phyloP scores from a whole-genome alignment of 2,113 vertebrate genomes.

The Sminthopsis crassicaudata region DNA sequence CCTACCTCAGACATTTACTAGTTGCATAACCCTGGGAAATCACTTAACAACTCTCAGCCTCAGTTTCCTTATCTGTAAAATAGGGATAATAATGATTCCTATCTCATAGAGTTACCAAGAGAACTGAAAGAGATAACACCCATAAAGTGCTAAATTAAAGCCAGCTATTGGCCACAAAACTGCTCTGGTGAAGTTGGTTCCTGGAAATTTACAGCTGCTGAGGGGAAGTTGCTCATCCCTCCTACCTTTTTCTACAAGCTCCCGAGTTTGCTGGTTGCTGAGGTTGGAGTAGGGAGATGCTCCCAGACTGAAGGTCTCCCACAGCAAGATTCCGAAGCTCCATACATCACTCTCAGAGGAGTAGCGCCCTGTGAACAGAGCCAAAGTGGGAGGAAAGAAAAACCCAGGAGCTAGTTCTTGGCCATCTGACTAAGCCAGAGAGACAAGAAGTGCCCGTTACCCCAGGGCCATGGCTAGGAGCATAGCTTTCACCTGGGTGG shows the following conservation, averaged over 20 bases:
- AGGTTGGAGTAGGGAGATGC: constrained; percentile 91
- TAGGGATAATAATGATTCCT: not conserved
- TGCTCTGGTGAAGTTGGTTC: not conserved
- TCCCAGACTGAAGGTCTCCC: constrained; percentile 96
- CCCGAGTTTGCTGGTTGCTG: constrained; percentile 94
- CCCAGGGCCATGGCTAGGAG: not conserved
- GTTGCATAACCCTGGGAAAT: not conserved
- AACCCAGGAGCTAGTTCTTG: not conserved
- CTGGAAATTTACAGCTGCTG: fast-evolving
- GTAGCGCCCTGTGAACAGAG: constrained; percentile 88
- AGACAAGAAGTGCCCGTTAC: not conserved
- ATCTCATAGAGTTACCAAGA: not conserved
- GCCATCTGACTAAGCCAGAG: not conserved
- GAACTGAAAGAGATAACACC: fast-evolving
- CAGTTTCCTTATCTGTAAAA: not conserved
- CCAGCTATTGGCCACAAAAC: not conserved
- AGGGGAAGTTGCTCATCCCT: fast-evolving
- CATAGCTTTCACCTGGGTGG: not conserved
- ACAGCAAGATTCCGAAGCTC: constrained; percentile 96
- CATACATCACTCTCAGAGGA: constrained; percentile 95
- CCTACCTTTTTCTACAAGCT: constrained; percentile 93
- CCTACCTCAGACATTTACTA: not conserved
- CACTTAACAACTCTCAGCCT: not conserved
- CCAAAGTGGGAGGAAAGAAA: not conserved
- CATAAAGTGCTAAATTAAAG: fast-evolving